Evolutionary conservation across 2,113 vertebrate species (phyloP), one percentile per base, ranked within the genome.

Genomic region (Pollimyrus isidori): DNA sequence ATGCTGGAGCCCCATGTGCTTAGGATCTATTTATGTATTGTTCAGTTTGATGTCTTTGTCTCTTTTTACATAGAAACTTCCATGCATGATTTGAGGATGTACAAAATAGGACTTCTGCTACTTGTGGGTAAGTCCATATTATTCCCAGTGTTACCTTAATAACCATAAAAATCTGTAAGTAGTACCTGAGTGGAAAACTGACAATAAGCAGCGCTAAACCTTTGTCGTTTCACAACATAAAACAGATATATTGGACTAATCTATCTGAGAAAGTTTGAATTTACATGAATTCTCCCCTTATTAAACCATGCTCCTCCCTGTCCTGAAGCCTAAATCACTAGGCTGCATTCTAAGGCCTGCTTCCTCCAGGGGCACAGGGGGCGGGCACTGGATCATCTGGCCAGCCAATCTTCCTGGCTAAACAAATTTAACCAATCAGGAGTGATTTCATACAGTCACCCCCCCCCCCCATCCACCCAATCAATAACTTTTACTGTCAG

Each of bases 41-140:
- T 30, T 35, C 26, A 11, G 19, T 86, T 39, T 56, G 13, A 21
- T n/a, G 42, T 30, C 42, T 42, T 85, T 87, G 26, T 53, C 50
- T 35, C 21, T 73, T 19, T 52, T 83, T 7, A 39, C 73, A 21
- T 30, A 87, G 82, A 84, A 17, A 48, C 56, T 30, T 80, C 73
- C 42, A 35, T 42, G 73, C 39, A 10, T 50, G 46, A 23, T 6
- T 3, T 13, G 30, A 82, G 3, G 69, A 89, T 86, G 56, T 52
- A 76, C 53, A 89, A 48, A 45, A 86, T 46, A 89, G 82, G 17
- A 58, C 39, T 89, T 82, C 53, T 86, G 23, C 82, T 89, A 82
- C 88, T 89, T 19, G 23, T 83, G 26, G 69, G 88, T 89, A 49
- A 89, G 88, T 56, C 62, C 7, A 76, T 26, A 2, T 35, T 50